Evolutionary conservation across 1,140 invertebrate species (phyloP).

Genomic region (Leptinotarsa undecemlineata): DNA sequence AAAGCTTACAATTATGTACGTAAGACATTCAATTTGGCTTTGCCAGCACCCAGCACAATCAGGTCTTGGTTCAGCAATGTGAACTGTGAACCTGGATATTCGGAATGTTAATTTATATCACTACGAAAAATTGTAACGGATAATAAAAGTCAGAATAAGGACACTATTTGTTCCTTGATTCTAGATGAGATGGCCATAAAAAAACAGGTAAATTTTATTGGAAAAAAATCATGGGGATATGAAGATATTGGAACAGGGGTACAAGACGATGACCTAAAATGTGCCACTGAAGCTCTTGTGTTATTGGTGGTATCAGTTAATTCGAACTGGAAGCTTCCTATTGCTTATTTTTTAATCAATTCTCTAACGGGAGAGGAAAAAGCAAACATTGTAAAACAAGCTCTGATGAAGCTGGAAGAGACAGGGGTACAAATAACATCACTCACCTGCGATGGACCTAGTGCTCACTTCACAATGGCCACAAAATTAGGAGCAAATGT

Average conservation of each 20-base stretch:
- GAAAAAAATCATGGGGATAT: constrained; percentile 38
- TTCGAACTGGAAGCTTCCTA: constrained; percentile 45
- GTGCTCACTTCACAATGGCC: constrained; percentile 36
- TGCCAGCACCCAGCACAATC: constrained; percentile 46
- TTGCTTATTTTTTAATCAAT: constrained; percentile 43
- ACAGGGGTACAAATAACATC: constrained; percentile 32
- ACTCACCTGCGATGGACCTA: constrained; percentile 43
- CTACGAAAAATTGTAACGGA: neutral
- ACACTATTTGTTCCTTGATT: constrained; percentile 40
- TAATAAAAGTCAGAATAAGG: constrained; percentile 20
- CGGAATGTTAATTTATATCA: constrained; percentile 32
- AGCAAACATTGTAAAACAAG: constrained; percentile 34
- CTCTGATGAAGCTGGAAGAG: constrained; percentile 32
- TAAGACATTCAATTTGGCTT: constrained; percentile 35
- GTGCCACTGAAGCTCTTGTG: constrained; percentile 43
- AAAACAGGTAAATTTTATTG: constrained; percentile 44
- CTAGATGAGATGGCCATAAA: constrained; percentile 50
- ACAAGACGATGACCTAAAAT: constrained; percentile 36
- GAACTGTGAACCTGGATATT: constrained; percentile 46
- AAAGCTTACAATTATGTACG: constrained; percentile 41
- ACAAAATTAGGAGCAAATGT: constrained; percentile 17
- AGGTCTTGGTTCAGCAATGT: constrained; percentile 48
- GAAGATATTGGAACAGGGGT: constrained; percentile 44
- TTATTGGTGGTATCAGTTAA: constrained; percentile 47
- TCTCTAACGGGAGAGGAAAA: constrained; percentile 31